Evolutionary conservation across 2,797 vertebrate species (phyloP), one percentile per base, ranked within the genome.

Genomic region (Gila robusta): DNA sequence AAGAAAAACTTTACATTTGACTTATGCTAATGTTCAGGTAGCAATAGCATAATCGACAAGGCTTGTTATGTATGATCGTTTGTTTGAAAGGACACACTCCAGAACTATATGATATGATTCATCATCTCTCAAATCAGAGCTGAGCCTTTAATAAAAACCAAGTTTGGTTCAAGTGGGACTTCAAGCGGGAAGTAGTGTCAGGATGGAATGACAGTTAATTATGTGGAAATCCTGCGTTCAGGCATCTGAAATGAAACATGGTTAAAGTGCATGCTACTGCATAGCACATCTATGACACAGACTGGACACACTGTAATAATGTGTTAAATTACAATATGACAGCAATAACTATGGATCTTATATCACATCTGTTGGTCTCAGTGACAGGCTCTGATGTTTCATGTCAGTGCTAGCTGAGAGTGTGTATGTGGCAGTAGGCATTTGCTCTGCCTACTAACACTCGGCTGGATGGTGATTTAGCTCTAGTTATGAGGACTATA

Each of bases 261-360:
- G 14, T 66, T 17, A 32, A 32, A 44, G 54, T 79, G 35, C 23
- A 62, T 1, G 21, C 19, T 39, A 56, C 21, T 77, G 21, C 12
- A 26, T 41, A 37, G 26, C 54, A 62, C 56, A 19, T 41, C 23
- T 37, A 28, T 79, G 37, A 64, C 77, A 62, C 23, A 11, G 2
- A 19, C 37, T 28, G 56, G 56, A 28, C 39, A 28, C 37, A 62
- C 12, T 79, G 21, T 41, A 7, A 78, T 59, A 78, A 35, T 26
- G 76, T 26, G 23, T 26, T 26, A 17, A 62, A 26, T 16, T 79
- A 10, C 54, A 79, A 39, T 26, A 41, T n/a, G 52, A 78, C 35
- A 59, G 54, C 74, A 78, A 59, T 35, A 6, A 78, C 47, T 76
- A 32, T 77, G 47, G 74, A 56, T 44, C 56, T 41, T 37, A 52